Evolutionary conservation across 2,113 vertebrate genomes (phyloP).

Genomic region (Hydrochoerus hydrochaeris): DNA sequence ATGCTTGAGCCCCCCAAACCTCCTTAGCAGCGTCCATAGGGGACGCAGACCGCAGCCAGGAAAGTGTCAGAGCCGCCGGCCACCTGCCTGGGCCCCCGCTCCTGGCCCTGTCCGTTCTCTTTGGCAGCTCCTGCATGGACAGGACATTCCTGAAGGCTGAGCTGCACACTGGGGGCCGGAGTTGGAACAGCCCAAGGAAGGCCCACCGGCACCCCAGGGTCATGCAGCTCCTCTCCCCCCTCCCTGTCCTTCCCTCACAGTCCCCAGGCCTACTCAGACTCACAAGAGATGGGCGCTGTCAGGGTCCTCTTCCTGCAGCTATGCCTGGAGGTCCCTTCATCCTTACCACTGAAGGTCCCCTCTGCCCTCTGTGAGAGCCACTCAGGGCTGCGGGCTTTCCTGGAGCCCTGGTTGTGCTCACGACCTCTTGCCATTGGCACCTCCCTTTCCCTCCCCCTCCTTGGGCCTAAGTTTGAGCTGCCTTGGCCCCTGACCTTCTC

Average conservation of each 20-base stretch:
- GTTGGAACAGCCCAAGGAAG: not conserved
- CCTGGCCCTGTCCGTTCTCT: slow-evolving; percentile 66
- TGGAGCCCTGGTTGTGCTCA: rapidly evolving
- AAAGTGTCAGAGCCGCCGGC: slow-evolving; percentile 73
- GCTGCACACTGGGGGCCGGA: not conserved
- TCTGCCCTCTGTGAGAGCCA: not conserved
- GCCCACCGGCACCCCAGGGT: not conserved
- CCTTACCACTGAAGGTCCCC: not conserved
- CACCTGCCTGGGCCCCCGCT: slow-evolving; percentile 76
- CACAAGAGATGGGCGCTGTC: not conserved
- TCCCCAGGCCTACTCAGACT: not conserved
- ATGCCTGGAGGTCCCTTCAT: not conserved
- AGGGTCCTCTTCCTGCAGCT: not conserved
- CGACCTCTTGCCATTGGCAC: rapidly evolving
- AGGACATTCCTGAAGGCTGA: slow-evolving; percentile 78
- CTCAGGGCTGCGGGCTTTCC: not conserved
- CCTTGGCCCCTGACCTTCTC: not conserved
- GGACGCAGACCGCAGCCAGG: slow-evolving; percentile 51
- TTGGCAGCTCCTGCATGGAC: slow-evolving; percentile 53
- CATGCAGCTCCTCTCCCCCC: not conserved
- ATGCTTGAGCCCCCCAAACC: slow-evolving; percentile 43
- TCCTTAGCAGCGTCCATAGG: not conserved
- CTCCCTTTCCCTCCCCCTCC: too few species aligned
- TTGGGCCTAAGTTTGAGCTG: not conserved
- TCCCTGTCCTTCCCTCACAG: too few species aligned